phyloP scores from a whole-genome alignment of 2,797 vertebrate genomes.

The Bradypodion pumilum region DNA sequence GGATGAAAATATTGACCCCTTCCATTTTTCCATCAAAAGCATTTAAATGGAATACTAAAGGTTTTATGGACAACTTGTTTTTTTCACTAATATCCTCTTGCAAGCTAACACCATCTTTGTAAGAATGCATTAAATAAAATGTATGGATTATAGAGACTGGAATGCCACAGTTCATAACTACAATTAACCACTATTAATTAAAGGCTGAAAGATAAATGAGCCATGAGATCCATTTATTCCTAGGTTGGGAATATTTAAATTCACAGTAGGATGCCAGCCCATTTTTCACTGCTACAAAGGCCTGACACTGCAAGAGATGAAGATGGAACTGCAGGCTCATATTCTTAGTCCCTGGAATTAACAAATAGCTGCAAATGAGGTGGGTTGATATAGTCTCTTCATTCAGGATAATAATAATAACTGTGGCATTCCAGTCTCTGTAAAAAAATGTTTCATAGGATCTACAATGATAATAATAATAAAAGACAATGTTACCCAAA shows the following conservation, averaged over 20 bases:
- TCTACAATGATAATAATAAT: neutral
- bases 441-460: too few relatives aligned
- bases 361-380: constrained; percentile 8
- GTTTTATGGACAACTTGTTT: constrained; percentile 44
- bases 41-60: constrained; percentile 43
- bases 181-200: constrained; percentile 85
- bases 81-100: constrained; percentile 59
- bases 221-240: constrained; percentile 75
- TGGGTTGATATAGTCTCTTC: neutral
- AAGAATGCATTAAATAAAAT: constrained; percentile 78
- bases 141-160: constrained; percentile 73
- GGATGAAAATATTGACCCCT: constrained; percentile 7
- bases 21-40: neutral
- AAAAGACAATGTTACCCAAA: neutral
- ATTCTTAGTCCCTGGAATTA: constrained; percentile 17
- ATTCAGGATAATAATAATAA: neutral
- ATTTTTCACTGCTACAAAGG: constrained; percentile 77
- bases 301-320: constrained; percentile 48
- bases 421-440: too few relatives aligned
- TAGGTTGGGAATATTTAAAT: constrained; percentile 80
- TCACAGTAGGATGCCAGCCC: constrained; percentile 75
- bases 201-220: constrained; percentile 81
- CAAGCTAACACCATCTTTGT: constrained; percentile 61
- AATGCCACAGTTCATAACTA: constrained; percentile 80
- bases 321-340: constrained; percentile 45